Evolutionary conservation across 2,888 invertebrate genomes (phyloP).

Genomic region (Trachelus troglodyta): DNA sequence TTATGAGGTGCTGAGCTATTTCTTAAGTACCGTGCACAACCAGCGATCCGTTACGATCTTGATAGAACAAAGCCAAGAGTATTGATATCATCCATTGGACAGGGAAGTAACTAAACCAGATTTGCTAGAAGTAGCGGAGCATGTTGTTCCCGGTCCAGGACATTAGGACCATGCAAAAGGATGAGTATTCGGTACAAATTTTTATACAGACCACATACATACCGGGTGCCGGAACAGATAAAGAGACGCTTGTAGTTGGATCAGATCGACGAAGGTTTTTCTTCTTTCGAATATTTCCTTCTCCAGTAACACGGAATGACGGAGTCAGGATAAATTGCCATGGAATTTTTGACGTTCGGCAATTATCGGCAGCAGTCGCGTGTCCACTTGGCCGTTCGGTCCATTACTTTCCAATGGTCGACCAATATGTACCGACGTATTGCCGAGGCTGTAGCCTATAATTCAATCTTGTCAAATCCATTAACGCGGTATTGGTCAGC

Average conservation of each 20-base stretch:
- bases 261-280: neutral
- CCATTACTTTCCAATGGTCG: constrained; percentile 48
- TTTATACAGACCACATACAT: neutral
- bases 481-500: constrained; percentile 35
- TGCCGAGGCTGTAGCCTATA: constrained; percentile 34
- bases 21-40: neutral
- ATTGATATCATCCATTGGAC: neutral
- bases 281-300: neutral
- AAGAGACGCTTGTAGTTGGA: neutral
- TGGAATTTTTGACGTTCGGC: constrained; percentile 39
- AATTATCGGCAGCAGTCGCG: constrained; percentile 47
- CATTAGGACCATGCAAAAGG: neutral
- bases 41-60: neutral
- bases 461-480: constrained; percentile 56
- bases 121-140: neutral
- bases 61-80: neutral
- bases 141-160: neutral
- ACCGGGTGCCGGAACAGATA: neutral
- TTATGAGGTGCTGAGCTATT: neutral
- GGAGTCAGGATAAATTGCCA: constrained; percentile 37
- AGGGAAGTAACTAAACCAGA: neutral
- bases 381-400: constrained; percentile 37
- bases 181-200: neutral
- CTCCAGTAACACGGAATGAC: neutral
- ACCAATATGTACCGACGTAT: constrained; percentile 26